Evolutionary conservation across 2,113 vertebrate genomes (phyloP), one percentile per base, ranked within the genome.

Genomic region (Uria aalge): DNA sequence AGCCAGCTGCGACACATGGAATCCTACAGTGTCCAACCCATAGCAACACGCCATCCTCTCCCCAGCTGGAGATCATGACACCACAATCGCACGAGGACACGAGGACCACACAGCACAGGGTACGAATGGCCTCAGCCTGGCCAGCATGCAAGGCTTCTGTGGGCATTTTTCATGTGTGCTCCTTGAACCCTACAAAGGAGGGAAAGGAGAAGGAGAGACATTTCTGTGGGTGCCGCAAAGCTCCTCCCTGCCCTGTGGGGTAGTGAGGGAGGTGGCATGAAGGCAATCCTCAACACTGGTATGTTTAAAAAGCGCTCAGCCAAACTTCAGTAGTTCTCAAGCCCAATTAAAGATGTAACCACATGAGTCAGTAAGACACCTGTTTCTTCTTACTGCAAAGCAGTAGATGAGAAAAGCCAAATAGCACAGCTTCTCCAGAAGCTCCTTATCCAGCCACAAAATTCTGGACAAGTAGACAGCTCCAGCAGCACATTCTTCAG

Each of bases 81-180:
- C 17, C 5, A 2, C 30, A n/a, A 4, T 20, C 68, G 36, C 69
- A 74, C 0, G 0, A 52, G 47, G 41, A 34, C 53, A 26, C 0
- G 0, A 52, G 47, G 10, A 71, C 6, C 26, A 43, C 36, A 30
- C 8, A 40, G 36, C 43, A 36, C 38, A 0, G 0, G 5, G 27
- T 43, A 60, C 0, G 0, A 63, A 52, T 0, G 0, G 47, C 36
- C 72, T 71, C 29, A 36, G 43, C 15, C 2, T 0, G 41, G 24
- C 38, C 76, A 81, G 36, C n/a, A 15, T 3, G 5, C 52, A 55
- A 50, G 19, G 19, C 21, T 92, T 80, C 84, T 30, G 1, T 50
- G 24, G 15, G 36, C 19, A 12, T 68, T 78, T 68, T 56, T 11
- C 8, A 6, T 22, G 5, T 32, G 34, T 23, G 15, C 40, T 88